These are phyloP conservation scores for Rhagoletis pomonella DNA, from an alignment of 1,140 invertebrate genomes.

Conservation along the genomic window DNA sequence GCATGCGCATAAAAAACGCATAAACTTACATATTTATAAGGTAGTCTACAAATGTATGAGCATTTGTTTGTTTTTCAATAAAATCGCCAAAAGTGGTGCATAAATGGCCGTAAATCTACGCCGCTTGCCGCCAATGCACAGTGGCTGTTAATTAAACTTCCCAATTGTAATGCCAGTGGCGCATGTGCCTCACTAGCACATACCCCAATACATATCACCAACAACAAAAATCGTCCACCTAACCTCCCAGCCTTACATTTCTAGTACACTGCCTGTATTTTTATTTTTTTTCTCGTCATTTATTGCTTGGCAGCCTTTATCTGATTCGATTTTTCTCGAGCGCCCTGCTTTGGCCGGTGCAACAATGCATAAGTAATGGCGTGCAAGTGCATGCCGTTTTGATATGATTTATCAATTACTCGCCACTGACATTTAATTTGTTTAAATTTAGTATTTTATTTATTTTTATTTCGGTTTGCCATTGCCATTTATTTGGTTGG, in stretches of 20 bases:
- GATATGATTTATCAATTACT: constrained; percentile 52
- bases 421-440: constrained; percentile 49
- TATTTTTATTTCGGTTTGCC: constrained; percentile 8
- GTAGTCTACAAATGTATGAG: no score
- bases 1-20: not conserved
- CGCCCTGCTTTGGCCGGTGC: not conserved
- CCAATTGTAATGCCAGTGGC: constrained; percentile 24
- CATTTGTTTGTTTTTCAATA: not conserved
- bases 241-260: not conserved
- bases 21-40: not conserved
- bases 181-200: not conserved
- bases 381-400: constrained; percentile 45
- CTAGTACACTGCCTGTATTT: not conserved
- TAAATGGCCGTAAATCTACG: no score
- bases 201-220: not conserved
- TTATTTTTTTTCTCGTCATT: not conserved
- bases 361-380: not conserved
- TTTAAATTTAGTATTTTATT: constrained; percentile 48
- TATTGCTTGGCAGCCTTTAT: constrained; percentile 4
- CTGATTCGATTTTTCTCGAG: not conserved
- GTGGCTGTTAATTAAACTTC: constrained; percentile 42
- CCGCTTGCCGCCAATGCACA: no score
- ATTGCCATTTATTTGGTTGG: not conserved
- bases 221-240: not conserved
- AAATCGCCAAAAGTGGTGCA: not conserved